Evolutionary conservation across 2,888 invertebrate genomes (phyloP), one percentile per base, ranked within the genome.

Genomic region (Baronia brevicornis): DNA sequence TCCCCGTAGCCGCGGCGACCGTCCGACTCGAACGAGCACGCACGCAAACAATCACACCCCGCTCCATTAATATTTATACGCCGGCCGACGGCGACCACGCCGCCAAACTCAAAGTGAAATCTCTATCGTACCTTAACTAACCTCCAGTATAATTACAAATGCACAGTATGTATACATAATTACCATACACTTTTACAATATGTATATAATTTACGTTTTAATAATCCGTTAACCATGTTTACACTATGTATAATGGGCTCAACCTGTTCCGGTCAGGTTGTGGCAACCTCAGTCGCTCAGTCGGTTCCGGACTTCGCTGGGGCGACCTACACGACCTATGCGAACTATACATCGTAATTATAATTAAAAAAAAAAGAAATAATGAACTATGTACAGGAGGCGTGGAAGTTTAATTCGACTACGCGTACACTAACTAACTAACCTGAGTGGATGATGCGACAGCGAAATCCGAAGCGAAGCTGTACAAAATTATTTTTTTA

Each of bases 101-200:
- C 65, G 65, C 64, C 68, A 66, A 62, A 46, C 38, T 39, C 46
- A 63, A 68, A 69, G 66, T 56, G 60, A 72, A 79, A 74, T 70
- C 65, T 72, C 74, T 77, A 75, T 66, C 51, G 57, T 65, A 70
- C 73, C 72, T 69, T 77, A 70, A 47, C 72, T 78, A 75, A 66
- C 62, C 70, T 44, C 45, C 46, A 71, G 70, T 78, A 78, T 75
- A 75, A 73, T 82, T 80, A 82, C 80, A 80, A 82, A 82, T 80
- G 80, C 79, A 78, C 78, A 78, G 56, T 58, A 57, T 63, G 54
- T 59, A 59, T 74, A 77, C 68, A 73, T 68, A 65, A 65, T 74
- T 63, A 69, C 68, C 68, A 66, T 75, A 77, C 70, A 70, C 70
- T 71, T 72, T 72, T 71, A 78, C 71, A 46, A 73, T 75, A 75